Conservation (phyloP, 2,113 vertebrate genomes). For the Periophthalmodon schlosseri region DNA sequence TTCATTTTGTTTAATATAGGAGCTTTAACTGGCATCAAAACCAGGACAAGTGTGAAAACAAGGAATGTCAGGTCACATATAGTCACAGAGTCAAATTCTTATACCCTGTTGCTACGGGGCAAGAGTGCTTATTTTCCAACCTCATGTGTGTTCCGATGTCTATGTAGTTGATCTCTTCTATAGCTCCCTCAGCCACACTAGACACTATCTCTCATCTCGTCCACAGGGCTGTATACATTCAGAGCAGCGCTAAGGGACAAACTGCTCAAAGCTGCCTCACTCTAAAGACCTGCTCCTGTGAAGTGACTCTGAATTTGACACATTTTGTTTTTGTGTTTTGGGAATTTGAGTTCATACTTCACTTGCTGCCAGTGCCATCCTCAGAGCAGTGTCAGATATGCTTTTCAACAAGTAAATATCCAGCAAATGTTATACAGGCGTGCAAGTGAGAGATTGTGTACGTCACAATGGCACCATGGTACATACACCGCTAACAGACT, state of each 20-base stretch:
- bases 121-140: not conserved
- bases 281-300: conserved; percentile 22
- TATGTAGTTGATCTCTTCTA: conserved; percentile 5
- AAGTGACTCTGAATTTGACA: conserved; percentile 45
- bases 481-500: not conserved
- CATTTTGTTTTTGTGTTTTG: conserved; percentile 40
- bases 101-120: not conserved
- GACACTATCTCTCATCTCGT: conserved; percentile 27
- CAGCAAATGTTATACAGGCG: not conserved
- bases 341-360: conserved; percentile 41
- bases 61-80: not conserved
- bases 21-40: no score
- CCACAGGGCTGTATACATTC: conserved; percentile 21
- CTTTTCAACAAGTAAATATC: conserved; percentile 2
- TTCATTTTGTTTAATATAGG: no score
- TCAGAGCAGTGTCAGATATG: conserved; percentile 12
- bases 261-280: conserved; percentile 35
- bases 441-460: not conserved
- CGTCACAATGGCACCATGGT: not conserved
- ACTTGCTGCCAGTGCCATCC: conserved; percentile 27
- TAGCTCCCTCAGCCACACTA: conserved; percentile 16
- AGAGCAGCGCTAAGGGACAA: conserved; percentile 7
- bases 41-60: not conserved
- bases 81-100: not conserved
- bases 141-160: not conserved